These are phyloP conservation scores for Himalopsyche japonica DNA, from an alignment of 2,888 invertebrate genomes.

Conservation along the genomic window DNA sequence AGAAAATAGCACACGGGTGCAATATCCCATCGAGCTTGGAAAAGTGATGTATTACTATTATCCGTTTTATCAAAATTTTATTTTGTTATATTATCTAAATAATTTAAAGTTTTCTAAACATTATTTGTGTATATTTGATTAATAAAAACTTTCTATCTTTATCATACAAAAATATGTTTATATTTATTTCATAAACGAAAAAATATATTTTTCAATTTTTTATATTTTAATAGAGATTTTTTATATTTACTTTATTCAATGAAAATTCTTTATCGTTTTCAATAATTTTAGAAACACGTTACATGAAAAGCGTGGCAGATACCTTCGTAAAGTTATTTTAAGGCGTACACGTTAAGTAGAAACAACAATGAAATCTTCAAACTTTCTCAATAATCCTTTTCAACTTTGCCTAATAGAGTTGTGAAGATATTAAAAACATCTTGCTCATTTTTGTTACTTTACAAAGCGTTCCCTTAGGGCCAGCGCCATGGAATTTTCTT, in stretches of 20 bases:
- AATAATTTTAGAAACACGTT: background rate
- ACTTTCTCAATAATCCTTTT: conserved; percentile 41
- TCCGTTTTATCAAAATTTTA: too few species aligned
- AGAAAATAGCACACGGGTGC: background rate
- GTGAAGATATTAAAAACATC: conserved; percentile 42
- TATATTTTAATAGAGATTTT: too few species aligned
- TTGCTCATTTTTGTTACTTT: conserved; percentile 40
- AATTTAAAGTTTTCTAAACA: too few species aligned
- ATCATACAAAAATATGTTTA: too few species aligned
- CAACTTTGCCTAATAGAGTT: conserved; percentile 40
- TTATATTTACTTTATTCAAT: too few species aligned
- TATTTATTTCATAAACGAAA: too few species aligned
- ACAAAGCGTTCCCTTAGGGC: conserved; percentile 31
- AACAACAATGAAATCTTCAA: conserved; percentile 39
- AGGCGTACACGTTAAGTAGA: conserved; percentile 30
- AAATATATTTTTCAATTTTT: too few species aligned
- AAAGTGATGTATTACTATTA: too few species aligned
- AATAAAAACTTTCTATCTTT: too few species aligned
- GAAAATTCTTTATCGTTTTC: background rate
- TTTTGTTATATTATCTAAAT: too few species aligned
- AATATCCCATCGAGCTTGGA: background rate
- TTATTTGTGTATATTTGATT: too few species aligned
- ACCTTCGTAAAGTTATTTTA: conserved; percentile 16
- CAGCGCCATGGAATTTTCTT: conserved; percentile 35
- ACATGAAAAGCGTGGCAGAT: background rate